Conservation (phyloP, 2,113 vertebrate species). For the Onychostruthus taczanowskii region DNA sequence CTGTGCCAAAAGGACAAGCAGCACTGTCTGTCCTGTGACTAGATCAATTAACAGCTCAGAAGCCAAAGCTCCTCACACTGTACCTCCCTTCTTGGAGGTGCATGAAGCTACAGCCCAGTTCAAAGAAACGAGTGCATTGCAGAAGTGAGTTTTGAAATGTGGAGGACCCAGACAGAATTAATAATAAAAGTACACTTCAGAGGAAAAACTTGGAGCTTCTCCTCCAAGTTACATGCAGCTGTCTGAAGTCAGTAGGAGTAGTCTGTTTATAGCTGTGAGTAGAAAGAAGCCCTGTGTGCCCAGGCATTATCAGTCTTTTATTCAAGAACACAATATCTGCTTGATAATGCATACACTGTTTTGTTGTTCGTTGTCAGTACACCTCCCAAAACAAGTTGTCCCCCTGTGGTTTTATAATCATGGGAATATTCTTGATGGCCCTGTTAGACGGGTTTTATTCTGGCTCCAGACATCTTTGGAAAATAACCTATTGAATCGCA, state of each 20-base stretch:
- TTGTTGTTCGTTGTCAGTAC: background rate
- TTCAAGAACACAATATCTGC: slow-evolving; percentile 3
- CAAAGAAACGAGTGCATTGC: background rate
- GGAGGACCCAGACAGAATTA: background rate
- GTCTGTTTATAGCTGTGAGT: background rate
- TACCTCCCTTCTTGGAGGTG: background rate
- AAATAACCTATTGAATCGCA: slow-evolving; percentile 65
- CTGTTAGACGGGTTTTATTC: background rate
- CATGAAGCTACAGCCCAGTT: background rate
- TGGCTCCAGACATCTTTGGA: slow-evolving; percentile 59
- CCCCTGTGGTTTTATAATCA: slow-evolving; percentile 41
- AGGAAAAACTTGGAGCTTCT: background rate
- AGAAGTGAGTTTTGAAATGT: background rate
- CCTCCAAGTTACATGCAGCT: background rate
- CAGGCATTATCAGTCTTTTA: slow-evolving; percentile 21
- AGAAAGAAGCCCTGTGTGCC: background rate
- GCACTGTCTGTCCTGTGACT: background rate
- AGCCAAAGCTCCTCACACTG: background rate
- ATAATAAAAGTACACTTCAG: background rate
- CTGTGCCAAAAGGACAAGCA: rapidly evolving
- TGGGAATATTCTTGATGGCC: slow-evolving; percentile 37
- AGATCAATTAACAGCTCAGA: background rate
- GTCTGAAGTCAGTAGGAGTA: background rate
- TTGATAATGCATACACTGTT: slow-evolving; percentile 3
- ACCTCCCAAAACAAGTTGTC: slow-evolving; percentile 31